These are phyloP conservation scores for Philopotamus ludificatus DNA, from an alignment of 1,140 invertebrate genomes.

Conservation along the genomic window DNA sequence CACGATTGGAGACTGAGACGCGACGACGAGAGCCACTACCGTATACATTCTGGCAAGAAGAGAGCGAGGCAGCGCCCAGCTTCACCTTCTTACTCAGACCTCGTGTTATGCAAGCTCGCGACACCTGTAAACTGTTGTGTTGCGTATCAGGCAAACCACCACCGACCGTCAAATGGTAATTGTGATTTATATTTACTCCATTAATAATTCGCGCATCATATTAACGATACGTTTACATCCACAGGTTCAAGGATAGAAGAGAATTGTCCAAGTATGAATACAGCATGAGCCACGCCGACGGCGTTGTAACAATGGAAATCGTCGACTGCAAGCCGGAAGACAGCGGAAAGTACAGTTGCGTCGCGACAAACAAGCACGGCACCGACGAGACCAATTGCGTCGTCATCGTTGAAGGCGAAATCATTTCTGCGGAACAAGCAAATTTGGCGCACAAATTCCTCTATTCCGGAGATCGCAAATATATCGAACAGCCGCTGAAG, in stretches of 20 bases:
- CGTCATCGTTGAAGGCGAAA: constrained; percentile 92
- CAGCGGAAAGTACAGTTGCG: constrained; percentile 93
- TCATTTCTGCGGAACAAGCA: constrained; percentile 74
- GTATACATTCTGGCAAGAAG: constrained; percentile 86
- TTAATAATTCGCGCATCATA: constrained; percentile 21
- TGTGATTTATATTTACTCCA: not conserved
- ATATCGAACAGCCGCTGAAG: constrained; percentile 78
- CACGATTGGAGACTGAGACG: constrained; percentile 69
- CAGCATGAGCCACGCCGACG: constrained; percentile 84
- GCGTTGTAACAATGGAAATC: constrained; percentile 96
- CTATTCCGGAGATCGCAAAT: constrained; percentile 82
- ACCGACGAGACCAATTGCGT: constrained; percentile 92
- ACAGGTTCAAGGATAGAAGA: constrained; percentile 87
- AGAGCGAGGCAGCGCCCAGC: constrained; percentile 83
- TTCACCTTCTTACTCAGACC: constrained; percentile 97
- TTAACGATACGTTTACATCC: constrained; percentile 4
- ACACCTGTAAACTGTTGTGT: constrained; percentile 95
- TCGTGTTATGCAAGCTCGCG: constrained; percentile 93
- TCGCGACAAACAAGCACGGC: constrained; percentile 89
- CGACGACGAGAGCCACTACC: constrained; percentile 77
- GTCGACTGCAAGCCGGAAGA: constrained; percentile 90
- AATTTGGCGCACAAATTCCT: constrained; percentile 81
- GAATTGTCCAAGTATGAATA: constrained; percentile 91
- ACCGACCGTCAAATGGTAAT: constrained; percentile 74
- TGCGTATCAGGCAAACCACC: constrained; percentile 92